Evolutionary conservation across 2,797 vertebrate species (phyloP).

Genomic region (Austrolebias charrua): DNA sequence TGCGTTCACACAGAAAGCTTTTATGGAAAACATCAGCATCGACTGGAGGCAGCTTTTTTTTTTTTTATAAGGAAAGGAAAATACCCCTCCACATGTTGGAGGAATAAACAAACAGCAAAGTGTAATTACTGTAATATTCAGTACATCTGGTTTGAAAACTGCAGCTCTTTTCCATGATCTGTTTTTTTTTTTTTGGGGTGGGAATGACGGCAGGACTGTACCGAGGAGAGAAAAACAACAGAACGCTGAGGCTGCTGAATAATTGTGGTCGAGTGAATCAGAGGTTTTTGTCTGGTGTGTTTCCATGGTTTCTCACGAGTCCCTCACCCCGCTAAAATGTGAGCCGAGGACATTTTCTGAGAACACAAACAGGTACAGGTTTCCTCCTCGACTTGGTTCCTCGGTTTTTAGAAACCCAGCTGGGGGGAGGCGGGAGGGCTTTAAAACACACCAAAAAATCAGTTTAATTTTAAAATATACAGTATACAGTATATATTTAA

Average conservation of each 20-base stretch:
- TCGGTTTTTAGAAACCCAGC: neutral
- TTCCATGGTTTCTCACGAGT: conserved; percentile 71
- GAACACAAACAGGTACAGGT: conserved; percentile 32
- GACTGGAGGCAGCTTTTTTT: neutral
- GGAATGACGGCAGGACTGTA: conserved; percentile 10
- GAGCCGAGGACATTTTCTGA: conserved; percentile 51
- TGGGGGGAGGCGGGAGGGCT: no score
- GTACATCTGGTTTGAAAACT: neutral
- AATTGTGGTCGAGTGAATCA: conserved; percentile 61
- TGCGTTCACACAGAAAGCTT: neutral
- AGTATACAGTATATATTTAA: no score
- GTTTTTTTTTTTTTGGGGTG: conserved; percentile 3
- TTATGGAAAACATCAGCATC: no score
- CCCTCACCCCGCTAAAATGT: conserved; percentile 49
- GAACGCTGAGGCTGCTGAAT: conserved; percentile 43
- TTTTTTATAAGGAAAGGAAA: conserved; percentile 1
- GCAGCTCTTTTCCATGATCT: neutral
- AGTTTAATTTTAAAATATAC: neutral
- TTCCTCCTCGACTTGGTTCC: conserved; percentile 1
- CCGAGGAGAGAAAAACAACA: conserved; percentile 41
- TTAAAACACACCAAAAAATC: conserved; percentile 31
- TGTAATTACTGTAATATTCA: neutral
- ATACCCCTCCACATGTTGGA: neutral
- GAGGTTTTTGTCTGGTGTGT: conserved; percentile 54
- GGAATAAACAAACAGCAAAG: neutral